phyloP scores from a whole-genome alignment of 1,140 invertebrate genomes.

The Laupala kohalensis region DNA sequence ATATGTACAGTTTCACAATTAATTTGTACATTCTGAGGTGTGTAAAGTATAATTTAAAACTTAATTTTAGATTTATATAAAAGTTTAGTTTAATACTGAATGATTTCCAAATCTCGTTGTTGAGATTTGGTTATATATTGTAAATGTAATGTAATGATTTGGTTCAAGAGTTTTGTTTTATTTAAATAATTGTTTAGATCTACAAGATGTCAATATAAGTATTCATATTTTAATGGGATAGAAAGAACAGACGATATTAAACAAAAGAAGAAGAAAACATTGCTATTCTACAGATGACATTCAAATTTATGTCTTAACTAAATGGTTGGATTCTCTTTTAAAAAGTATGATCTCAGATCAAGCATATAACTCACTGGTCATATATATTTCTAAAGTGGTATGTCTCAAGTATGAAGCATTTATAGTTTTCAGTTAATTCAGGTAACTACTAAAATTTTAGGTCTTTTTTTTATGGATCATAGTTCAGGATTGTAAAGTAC shows the following conservation, averaged over 20 bases:
- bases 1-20: not conserved
- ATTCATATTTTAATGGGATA: not conserved
- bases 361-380: no score
- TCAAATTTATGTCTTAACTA: no score
- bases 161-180: not conserved
- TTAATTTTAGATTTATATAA: not conserved
- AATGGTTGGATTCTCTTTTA: no score
- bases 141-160: not conserved
- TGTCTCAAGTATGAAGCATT: no score
- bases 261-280: no score
- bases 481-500: no score
- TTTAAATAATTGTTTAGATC: not conserved
- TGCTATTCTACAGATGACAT: no score
- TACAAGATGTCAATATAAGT: not conserved
- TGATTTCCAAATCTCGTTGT: not conserved
- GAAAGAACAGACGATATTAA: not conserved
- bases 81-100: not conserved
- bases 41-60: not conserved
- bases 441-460: no score
- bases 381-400: no score
- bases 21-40: not conserved
- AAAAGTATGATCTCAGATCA: no score
- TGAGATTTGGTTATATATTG: not conserved
- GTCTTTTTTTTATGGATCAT: no score
- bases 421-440: no score